Evolutionary conservation across 1,140 invertebrate genomes (phyloP).

Genomic region (Bursaphelenchus mucronatus): DNA sequence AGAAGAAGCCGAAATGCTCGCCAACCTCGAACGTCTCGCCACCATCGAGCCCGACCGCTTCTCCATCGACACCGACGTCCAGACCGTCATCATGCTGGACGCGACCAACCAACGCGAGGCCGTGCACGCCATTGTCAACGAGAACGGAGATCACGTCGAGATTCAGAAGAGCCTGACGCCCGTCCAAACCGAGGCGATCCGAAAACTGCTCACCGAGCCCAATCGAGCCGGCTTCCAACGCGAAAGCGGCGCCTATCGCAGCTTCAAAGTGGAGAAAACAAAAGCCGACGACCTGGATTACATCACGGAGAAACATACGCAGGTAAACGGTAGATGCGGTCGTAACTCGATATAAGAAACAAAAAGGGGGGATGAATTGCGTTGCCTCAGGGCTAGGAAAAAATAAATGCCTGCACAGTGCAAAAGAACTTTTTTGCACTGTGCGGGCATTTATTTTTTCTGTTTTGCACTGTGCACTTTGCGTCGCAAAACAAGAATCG

Average conservation of each 20-base stretch:
- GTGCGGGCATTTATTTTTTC: too few relatives aligned
- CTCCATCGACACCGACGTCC: slow-evolving; percentile 40
- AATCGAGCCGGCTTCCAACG: slow-evolving; percentile 9
- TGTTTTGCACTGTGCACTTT: too few relatives aligned
- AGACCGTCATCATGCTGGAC: slow-evolving; percentile 35
- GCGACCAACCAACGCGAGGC: background rate
- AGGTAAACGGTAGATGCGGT: too few relatives aligned
- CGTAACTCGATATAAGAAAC: too few relatives aligned
- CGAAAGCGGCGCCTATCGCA: slow-evolving; percentile 13
- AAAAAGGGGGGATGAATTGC: too few relatives aligned
- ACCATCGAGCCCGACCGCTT: slow-evolving; percentile 20
- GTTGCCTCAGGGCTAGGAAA: too few relatives aligned
- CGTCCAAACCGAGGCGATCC: slow-evolving; percentile 37
- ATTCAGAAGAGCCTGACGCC: background rate
- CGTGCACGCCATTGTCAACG: too few relatives aligned
- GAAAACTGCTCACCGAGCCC: slow-evolving; percentile 33
- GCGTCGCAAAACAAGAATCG: too few relatives aligned
- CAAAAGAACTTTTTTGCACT: too few relatives aligned
- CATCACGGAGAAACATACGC: slow-evolving; percentile 24
- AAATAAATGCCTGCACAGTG: too few relatives aligned
- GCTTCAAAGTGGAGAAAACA: slow-evolving; percentile 18
- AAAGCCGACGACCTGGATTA: slow-evolving; percentile 26
- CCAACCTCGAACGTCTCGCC: slow-evolving; percentile 9
- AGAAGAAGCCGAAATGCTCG: slow-evolving; percentile 15
- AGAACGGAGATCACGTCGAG: background rate